Conservation (phyloP, 2,797 vertebrate genomes). For the Hoplostethus mediterraneus region DNA sequence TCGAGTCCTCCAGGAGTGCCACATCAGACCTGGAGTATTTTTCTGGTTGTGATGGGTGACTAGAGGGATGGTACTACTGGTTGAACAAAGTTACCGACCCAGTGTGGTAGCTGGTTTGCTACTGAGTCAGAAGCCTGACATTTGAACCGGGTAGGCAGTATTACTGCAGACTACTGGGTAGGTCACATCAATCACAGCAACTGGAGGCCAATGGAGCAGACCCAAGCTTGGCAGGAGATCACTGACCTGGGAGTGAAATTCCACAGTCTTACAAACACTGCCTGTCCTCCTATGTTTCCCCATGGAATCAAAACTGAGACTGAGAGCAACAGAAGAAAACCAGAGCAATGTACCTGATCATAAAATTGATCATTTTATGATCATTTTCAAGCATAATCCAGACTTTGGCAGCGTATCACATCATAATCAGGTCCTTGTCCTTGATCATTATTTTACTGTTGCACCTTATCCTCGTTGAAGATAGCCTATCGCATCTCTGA, state of each 20-base stretch:
- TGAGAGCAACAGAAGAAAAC: neutral
- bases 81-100: conserved; percentile 38
- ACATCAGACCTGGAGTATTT: conserved; percentile 26
- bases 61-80: conserved; percentile 23
- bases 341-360: conserved; percentile 9
- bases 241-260: conserved; percentile 49
- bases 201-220: conserved; percentile 29
- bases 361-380: neutral
- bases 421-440: neutral
- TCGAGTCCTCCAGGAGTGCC: too few relatives aligned
- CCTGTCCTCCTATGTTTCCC: conserved; percentile 27
- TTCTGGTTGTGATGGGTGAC: neutral
- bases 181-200: conserved; percentile 58
- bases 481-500: conserved; percentile 15
- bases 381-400: conserved; percentile 19
- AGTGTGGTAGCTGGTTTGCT: conserved; percentile 48
- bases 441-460: neutral
- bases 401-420: neutral
- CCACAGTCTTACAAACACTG: conserved; percentile 49
- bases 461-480: neutral
- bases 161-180: conserved; percentile 34
- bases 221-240: conserved; percentile 54
- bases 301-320: neutral
- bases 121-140: conserved; percentile 61
- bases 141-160: conserved; percentile 44